Conservation (phyloP, 2,113 vertebrate species). For the Microcebus jonahi region DNA sequence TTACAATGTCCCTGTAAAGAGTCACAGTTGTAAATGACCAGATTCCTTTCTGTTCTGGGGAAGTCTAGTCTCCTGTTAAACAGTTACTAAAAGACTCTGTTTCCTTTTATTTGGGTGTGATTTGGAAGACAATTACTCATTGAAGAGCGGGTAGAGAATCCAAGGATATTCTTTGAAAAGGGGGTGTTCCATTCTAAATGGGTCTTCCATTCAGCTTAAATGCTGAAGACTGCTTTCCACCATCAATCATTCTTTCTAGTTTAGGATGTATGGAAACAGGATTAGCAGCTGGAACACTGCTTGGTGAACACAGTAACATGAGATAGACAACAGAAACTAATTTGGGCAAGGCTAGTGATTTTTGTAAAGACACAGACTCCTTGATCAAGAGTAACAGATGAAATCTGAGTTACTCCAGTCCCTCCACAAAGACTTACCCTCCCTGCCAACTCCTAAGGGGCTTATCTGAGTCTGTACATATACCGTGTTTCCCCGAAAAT, state of each 20-base stretch:
- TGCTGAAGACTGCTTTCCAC: background rate
- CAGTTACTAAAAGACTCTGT: background rate
- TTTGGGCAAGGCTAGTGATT: background rate
- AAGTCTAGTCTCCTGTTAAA: background rate
- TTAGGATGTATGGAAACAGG: background rate
- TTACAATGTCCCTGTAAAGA: background rate
- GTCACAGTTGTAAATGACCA: background rate
- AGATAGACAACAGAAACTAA: background rate
- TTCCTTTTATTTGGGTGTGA: background rate
- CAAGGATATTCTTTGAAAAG: background rate
- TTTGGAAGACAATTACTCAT: background rate
- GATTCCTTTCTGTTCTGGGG: background rate
- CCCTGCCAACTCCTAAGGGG: background rate
- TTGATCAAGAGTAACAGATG: background rate
- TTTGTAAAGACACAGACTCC: background rate
- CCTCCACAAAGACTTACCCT: fast-evolving
- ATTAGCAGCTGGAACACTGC: background rate
- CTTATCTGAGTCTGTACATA: too few species aligned
- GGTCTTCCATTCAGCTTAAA: background rate
- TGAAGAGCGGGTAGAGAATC: background rate
- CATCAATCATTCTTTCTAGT: background rate
- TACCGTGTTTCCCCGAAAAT: too few species aligned
- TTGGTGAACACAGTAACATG: background rate
- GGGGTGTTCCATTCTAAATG: background rate
- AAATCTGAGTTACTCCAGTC: background rate